Conservation (phyloP, 2,113 vertebrate species). For the Tachuris rubrigastra region DNA sequence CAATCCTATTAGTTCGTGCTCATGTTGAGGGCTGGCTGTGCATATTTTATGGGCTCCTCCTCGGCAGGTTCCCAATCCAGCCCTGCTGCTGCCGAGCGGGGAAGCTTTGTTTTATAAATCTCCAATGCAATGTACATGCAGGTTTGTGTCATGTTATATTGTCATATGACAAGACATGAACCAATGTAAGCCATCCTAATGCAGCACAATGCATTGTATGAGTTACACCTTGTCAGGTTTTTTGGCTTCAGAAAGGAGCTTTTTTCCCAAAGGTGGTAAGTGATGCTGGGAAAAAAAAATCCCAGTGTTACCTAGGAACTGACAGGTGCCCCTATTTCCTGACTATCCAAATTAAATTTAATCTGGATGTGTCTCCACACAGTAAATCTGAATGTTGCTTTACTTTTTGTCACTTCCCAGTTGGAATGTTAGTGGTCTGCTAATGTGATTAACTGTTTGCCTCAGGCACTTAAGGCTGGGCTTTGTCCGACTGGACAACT, state of each 20-base stretch:
- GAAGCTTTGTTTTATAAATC: conserved; percentile 69
- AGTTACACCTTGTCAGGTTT: conserved; percentile 68
- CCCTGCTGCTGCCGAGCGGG: conserved; percentile 35
- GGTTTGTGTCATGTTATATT: conserved; percentile 72
- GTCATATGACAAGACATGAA: conserved; percentile 73
- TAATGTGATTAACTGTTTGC: conserved; percentile 71
- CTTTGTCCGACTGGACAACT: conserved; percentile 74
- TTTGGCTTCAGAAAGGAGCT: conserved; percentile 64
- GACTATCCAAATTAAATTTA: conserved; percentile 68
- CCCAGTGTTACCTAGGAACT: conserved; percentile 57
- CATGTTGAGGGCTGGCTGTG: conserved; percentile 41
- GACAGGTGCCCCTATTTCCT: conserved; percentile 61
- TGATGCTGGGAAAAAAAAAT: conserved; percentile 61
- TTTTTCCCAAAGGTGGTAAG: conserved; percentile 67
- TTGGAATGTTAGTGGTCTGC: conserved; percentile 38
- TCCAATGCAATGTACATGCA: conserved; percentile 69
- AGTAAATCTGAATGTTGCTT: conserved; percentile 33
- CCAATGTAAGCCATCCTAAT: conserved; percentile 67
- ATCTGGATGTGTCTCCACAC: conserved; percentile 39
- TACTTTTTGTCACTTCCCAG: conserved; percentile 42
- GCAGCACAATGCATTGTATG: conserved; percentile 55
- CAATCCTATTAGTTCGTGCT: background rate
- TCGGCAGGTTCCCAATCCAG: background rate
- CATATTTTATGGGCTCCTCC: conserved; percentile 57
- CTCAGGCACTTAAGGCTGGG: conserved; percentile 66